Conservation (phyloP, 1,140 invertebrate genomes). For the Pissodes strobi region DNA sequence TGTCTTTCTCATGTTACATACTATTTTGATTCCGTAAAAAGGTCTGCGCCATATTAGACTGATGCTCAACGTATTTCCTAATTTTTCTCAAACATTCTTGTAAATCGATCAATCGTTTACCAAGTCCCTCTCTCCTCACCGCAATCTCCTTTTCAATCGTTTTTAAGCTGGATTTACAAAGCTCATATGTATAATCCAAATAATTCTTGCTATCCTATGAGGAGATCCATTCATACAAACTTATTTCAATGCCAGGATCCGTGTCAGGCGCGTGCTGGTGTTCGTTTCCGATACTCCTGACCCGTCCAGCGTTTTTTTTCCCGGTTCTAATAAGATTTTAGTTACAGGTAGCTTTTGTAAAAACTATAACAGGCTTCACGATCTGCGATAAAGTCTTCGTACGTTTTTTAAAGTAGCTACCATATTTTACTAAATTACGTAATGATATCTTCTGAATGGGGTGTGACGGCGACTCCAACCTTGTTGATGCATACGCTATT, state of each 20-base stretch:
- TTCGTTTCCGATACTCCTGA: constrained; percentile 30
- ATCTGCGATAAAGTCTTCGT: constrained; percentile 73
- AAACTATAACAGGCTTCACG: constrained; percentile 71
- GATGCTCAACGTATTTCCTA: constrained; percentile 78
- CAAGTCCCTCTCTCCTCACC: constrained; percentile 87
- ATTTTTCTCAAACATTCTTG: constrained; percentile 81
- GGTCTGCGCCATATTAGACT: constrained; percentile 79
- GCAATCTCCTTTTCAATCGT: no score
- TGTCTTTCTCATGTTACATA: constrained; percentile 75
- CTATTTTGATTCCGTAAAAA: constrained; percentile 77
- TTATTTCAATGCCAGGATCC: constrained; percentile 36
- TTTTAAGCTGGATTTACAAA: constrained; percentile 61
- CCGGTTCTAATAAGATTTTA: constrained; percentile 68
- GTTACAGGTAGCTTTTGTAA: constrained; percentile 82
- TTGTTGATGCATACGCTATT: constrained; percentile 94
- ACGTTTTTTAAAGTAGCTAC: constrained; percentile 72
- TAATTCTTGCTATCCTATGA: constrained; percentile 78
- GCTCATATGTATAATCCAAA: constrained; percentile 77
- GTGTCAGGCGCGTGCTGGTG: constrained; percentile 52
- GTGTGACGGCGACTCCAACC: constrained; percentile 90
- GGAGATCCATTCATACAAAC: constrained; percentile 78
- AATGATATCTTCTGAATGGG: constrained; percentile 90
- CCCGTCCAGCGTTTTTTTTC: constrained; percentile 29
- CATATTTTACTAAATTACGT: constrained; percentile 73
- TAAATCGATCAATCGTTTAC: constrained; percentile 81